Base-by-base conservation (phyloP, 2,797 vertebrate genomes). In the Pelodytes ibericus region DNA sequence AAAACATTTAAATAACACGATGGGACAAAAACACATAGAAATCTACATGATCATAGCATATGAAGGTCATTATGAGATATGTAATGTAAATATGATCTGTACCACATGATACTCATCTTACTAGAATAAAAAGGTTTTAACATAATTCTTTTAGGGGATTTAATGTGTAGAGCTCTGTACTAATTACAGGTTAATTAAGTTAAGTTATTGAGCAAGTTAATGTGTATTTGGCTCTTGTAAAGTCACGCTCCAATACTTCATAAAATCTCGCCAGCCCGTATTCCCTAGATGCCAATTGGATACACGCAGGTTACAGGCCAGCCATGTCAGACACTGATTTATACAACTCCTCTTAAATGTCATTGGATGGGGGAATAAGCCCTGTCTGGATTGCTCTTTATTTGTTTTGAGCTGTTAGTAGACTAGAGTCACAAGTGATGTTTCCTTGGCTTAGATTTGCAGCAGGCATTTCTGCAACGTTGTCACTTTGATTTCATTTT, bases 401-500 rank as follows among this genome's bases (percentile, higher is more conserved):
- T 84, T 84, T 87, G 84, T 82, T 67, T 79, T 80, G 84, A 83
- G 82, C 49, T 74, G 84, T 84, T 36, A 10, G 85, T 84, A 87
- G n/a, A 88, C 85, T 81, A 82, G 83, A 80, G 83, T 87, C 84
- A 85, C 78, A 85, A 85, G 75, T 82, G 82, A 69, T 79, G 80
- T 69, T 81, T 83, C 74, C 51, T 87, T 87, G 84, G 78, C 80
- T 82, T 83, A 81, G 41, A 79, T 39, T 83, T 82, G 84, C 71
- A n/a, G n/a, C 63, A 83, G 80, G 82, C 62, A 71, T 24, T 75
- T 71, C 70, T 82, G 85, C 84, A 86, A 86, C 74, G 72, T 61
- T 79, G 73, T 78, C 82, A 86, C 85, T 86, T 85, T 87, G 82
- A 29, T 86, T 86, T 60, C 80, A 53, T 84, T 85, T 79, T 77